Evolutionary conservation across 2,113 vertebrate genomes (phyloP).

Genomic region (Chitala chitala): DNA sequence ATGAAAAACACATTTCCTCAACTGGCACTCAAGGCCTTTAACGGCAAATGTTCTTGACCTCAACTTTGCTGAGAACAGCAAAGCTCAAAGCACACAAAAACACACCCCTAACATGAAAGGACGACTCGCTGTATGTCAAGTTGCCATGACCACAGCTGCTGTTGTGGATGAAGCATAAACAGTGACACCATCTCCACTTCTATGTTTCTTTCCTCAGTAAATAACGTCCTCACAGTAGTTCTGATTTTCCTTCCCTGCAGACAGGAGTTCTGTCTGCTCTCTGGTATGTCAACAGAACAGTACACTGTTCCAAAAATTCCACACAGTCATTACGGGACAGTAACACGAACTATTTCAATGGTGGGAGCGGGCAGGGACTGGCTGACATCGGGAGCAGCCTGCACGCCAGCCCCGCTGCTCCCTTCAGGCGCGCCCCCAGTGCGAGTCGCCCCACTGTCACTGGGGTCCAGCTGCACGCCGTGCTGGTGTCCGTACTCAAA

Average conservation of each 20-base stretch:
- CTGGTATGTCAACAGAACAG: not conserved
- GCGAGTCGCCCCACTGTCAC: conserved; percentile 27
- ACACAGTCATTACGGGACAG: not conserved
- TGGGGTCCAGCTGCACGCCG: conserved; percentile 55
- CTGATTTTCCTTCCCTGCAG: not conserved
- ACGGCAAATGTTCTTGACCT: not conserved
- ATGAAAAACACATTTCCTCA: too few species aligned
- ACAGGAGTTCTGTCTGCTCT: not conserved
- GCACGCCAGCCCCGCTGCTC: not conserved
- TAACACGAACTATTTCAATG: conserved; percentile 33
- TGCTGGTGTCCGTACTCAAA: conserved; percentile 82
- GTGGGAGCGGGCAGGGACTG: conserved; percentile 14
- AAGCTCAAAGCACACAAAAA: not conserved
- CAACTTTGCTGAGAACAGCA: not conserved
- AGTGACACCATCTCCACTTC: too few species aligned
- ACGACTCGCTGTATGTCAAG: not conserved
- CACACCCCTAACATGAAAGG: not conserved
- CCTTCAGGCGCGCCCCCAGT: not conserved
- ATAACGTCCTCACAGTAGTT: not conserved
- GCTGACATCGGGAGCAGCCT: conserved; percentile 8
- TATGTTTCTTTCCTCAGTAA: too few species aligned
- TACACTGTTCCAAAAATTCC: not conserved
- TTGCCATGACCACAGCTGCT: not conserved
- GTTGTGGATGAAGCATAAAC: not conserved
- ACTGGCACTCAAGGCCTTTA: too few species aligned